phyloP scores from a whole-genome alignment of 2,797 vertebrate genomes.

The Pyrocephalus nanus region DNA sequence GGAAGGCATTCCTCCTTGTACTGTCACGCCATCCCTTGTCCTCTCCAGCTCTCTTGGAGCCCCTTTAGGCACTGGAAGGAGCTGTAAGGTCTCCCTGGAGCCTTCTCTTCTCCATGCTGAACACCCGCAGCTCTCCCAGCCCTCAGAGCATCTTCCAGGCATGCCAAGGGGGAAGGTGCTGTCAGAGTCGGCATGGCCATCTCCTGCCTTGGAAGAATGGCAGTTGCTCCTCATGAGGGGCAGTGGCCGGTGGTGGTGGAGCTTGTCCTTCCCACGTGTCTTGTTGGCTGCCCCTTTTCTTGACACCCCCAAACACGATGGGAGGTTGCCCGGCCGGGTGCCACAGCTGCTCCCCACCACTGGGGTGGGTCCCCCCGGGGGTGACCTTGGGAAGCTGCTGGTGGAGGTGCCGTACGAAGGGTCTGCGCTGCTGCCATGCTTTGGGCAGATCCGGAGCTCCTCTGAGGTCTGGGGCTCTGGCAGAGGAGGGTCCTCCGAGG shows the following conservation, averaged over 20 bases:
- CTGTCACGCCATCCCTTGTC: not conserved
- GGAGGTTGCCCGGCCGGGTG: not conserved
- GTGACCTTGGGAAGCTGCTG: not conserved
- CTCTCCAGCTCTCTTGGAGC: not conserved
- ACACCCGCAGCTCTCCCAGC: not conserved
- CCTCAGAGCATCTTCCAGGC: not conserved
- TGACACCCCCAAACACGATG: no score
- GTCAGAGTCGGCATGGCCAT: accelerated
- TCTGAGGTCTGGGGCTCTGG: not conserved
- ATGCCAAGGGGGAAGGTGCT: not conserved
- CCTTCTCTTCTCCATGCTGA: not conserved
- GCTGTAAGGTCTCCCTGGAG: not conserved
- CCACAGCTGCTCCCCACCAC: not conserved
- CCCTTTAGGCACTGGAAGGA: not conserved
- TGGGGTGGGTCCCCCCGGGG: not conserved
- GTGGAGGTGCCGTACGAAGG: accelerated
- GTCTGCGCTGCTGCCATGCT: accelerated
- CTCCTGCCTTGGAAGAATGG: not conserved
- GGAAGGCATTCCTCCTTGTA: not conserved
- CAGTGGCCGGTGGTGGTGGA: not conserved
- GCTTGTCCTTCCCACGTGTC: not conserved
- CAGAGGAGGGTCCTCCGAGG: not conserved
- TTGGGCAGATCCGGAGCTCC: not conserved
- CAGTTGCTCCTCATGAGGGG: not conserved
- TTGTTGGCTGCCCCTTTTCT: not conserved